Base-by-base conservation (phyloP, 2,888 invertebrate genomes). In the Cephus rjabovi region DNA sequence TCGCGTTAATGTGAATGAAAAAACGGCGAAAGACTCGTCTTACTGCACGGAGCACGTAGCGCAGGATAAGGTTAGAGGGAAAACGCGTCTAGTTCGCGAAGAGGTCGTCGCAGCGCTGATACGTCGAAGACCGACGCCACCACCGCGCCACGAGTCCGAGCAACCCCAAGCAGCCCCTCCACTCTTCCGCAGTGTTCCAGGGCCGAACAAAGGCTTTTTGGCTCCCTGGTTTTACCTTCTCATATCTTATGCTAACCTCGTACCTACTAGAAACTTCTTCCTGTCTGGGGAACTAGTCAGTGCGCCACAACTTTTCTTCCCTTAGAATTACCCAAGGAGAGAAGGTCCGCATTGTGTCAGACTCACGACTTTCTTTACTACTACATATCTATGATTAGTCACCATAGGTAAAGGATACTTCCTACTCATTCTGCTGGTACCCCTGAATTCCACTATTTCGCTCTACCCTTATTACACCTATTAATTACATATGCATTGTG, bases 81-180 rank as follows among this genome's bases (percentile, higher is more conserved):
- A 82, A 81, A 82, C 84, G 80, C 69, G 79, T 84, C 79, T 85
- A 83, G 86, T 86, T 85, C 85, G 77, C 78, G 79, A 80, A 79
- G 84, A 84, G 86, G 82, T 81, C 89, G 88, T 82, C 83, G 86
- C 84, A 87, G 89, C 90, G 89, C 90, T 88, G 84, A 71, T 74
- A 79, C 75, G 40, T 81, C 84, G 80, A 80, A 84, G 85, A 81
- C 80, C 86, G 80, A 83, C 84, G 84, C 84, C 79, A 81, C 82
- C 80, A 86, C 80, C 81, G 71, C 84, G 83, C 79, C 79, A 79
- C 81, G 77, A 78, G 74, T 76, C 70, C 76, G 82, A 74, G 33
- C 71, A 34, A 31, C 33, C 34, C 71, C 71, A 6, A 71, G 71
- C 71, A 71, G 69, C 76, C 77, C 79, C 77, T 69, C 56, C 35